A percentile compares a stretch with the other conserved stretches of the same genome.
Conservation (phyloP, 2,113 vertebrate species). For the Sander lucioperca region DNA sequence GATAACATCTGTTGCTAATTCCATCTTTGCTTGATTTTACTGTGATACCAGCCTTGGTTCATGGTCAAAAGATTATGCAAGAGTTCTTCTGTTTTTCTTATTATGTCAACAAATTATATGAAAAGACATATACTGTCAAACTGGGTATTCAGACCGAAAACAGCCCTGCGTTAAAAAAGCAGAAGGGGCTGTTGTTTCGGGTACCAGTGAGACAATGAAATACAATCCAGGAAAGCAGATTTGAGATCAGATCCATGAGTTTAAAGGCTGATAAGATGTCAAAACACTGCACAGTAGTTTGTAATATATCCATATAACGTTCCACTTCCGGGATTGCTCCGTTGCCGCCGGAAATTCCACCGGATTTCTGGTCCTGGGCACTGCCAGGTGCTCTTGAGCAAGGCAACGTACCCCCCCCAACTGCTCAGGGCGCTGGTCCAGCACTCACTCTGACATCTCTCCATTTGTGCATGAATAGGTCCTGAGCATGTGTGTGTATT, state of each 20-base stretch:
- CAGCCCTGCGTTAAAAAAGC: no score
- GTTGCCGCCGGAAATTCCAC: no score
- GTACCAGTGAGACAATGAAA: background rate
- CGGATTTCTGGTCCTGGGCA: no score
- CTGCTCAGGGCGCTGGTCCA: no score
- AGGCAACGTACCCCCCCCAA: no score
- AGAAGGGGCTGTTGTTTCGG: background rate
- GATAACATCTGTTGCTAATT: background rate
- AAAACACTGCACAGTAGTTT: background rate
- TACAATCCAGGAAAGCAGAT: background rate
- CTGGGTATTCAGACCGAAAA: background rate
- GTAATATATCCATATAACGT: no score
- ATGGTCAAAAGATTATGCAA: background rate
- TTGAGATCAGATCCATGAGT: background rate
- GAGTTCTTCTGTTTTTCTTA: background rate
- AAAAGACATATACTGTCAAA: background rate
- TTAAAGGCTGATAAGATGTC: background rate
- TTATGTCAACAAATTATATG: background rate
- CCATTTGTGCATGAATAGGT: no score
- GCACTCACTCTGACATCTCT: no score
- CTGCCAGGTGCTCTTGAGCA: no score
- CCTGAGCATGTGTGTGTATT: no score
- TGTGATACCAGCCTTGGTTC: background rate
- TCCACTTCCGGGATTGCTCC: no score
- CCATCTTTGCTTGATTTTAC: background rate